These are phyloP conservation scores for Menidia beryllina DNA, from an alignment of 2,113 vertebrate species.

Conservation along the genomic window DNA sequence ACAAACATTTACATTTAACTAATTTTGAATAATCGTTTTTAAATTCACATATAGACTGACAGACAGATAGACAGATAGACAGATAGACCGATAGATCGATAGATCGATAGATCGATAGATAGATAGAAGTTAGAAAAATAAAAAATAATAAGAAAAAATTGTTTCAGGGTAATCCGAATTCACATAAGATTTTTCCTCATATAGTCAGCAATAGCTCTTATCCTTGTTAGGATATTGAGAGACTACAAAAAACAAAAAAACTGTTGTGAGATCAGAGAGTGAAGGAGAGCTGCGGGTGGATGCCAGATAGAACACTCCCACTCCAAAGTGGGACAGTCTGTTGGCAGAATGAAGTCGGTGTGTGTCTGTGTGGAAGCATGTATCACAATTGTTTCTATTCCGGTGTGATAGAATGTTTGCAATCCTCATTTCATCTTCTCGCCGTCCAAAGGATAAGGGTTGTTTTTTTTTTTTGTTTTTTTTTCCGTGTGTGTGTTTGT, in stretches of 20 bases:
- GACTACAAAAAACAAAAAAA: conserved; percentile 51
- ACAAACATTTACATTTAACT: too few relatives aligned
- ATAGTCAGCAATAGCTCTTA: conserved; percentile 45
- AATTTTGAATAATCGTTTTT: too few relatives aligned
- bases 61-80: too few relatives aligned
- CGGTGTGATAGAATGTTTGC: conserved; percentile 62
- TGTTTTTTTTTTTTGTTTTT: conserved; percentile 55
- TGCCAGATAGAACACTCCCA: conserved; percentile 71
- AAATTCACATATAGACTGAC: not conserved
- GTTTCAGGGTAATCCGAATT: conserved; percentile 10
- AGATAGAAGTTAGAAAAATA: conserved; percentile 13
- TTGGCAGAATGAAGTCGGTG: conserved; percentile 62
- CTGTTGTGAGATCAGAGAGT: conserved; percentile 57
- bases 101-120: too few relatives aligned
- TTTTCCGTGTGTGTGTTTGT: too few relatives aligned
- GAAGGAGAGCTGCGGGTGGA: conserved; percentile 58
- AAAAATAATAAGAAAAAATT: not conserved
- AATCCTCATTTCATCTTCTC: conserved; percentile 53
- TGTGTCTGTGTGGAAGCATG: conserved; percentile 36
- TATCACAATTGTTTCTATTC: conserved; percentile 57
- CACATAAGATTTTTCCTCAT: conserved; percentile 35
- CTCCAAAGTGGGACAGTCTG: conserved; percentile 72
- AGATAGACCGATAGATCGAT: too few relatives aligned
- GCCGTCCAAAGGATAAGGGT: conserved; percentile 49
- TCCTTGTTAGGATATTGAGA: conserved; percentile 36